Evolutionary conservation across 1,140 invertebrate genomes (phyloP).

Genomic region (Drosophila leontia): DNA sequence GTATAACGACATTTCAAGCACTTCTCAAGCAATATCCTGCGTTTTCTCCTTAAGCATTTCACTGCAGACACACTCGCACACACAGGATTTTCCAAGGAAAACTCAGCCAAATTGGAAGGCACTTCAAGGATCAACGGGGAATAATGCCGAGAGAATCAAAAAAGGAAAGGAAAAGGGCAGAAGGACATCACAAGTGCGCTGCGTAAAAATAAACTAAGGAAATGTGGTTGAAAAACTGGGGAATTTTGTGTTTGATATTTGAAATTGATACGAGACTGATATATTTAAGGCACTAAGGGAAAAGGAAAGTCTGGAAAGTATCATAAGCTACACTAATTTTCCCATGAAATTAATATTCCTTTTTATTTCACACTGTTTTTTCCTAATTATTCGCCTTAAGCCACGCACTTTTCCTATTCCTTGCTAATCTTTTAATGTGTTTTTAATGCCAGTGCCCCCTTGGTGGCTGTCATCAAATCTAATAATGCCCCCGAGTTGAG

Average conservation of each 20-base stretch:
- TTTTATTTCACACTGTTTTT: not conserved
- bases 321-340: not conserved
- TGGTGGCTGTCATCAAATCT: conserved; percentile 35
- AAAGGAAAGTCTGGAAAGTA: not conserved
- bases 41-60: conserved; percentile 30
- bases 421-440: conserved; percentile 64
- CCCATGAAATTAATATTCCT: not conserved
- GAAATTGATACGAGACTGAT: not conserved
- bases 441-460: conserved; percentile 55
- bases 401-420: conserved; percentile 5
- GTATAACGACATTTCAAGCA: conserved; percentile 26
- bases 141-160: too few species aligned
- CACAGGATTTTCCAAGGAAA: conserved; percentile 35
- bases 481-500: conserved; percentile 67
- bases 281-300: not conserved
- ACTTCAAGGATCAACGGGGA: conserved; percentile 46
- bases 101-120: conserved; percentile 50
- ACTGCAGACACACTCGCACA: conserved; percentile 27
- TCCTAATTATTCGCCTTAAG: conserved; percentile 42
- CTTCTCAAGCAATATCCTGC: conserved; percentile 50
- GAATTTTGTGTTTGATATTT: not conserved
- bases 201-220: conserved; percentile 16
- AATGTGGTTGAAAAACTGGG: not conserved
- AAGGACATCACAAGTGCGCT: conserved; percentile 6
- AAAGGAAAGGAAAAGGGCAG: not conserved